Evolutionary conservation across 1,140 invertebrate genomes (phyloP).

Genomic region (Phocides pigmalion): DNA sequence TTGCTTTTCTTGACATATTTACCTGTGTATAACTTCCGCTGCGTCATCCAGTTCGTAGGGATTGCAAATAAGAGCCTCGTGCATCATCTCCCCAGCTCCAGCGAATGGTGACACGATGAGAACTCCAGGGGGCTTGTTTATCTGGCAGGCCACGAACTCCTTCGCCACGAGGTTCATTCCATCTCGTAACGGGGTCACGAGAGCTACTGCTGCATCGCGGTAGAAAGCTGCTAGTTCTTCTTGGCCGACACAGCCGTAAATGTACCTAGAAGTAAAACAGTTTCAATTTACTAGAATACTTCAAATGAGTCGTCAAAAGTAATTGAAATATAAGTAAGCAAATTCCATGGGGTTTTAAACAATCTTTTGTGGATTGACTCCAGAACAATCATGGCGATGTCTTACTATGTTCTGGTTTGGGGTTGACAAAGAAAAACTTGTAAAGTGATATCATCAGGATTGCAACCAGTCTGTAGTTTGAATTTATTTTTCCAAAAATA

Average conservation of each 20-base stretch:
- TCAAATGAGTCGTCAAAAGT: too few relatives aligned
- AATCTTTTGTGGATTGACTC: too few relatives aligned
- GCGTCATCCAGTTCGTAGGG: conserved; percentile 95
- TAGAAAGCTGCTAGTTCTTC: conserved; percentile 94
- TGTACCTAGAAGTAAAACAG: conserved; percentile 85
- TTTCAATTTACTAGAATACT: too few relatives aligned
- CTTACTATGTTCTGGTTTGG: too few relatives aligned
- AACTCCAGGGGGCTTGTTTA: conserved; percentile 93
- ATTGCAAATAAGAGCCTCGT: conserved; percentile 94
- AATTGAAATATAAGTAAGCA: too few relatives aligned
- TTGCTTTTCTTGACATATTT: too few relatives aligned
- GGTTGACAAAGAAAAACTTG: too few relatives aligned
- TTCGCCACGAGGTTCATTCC: conserved; percentile 98
- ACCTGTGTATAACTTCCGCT: conserved; percentile 93
- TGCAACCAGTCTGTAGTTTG: too few relatives aligned
- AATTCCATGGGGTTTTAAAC: too few relatives aligned
- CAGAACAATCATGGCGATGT: too few relatives aligned
- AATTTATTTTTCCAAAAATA: too few relatives aligned
- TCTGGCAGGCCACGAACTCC: conserved; percentile 96
- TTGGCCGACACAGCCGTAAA: conserved; percentile 94
- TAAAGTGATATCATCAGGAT: too few relatives aligned
- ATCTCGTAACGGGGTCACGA: conserved; percentile 94
- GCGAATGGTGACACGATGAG: conserved; percentile 95
- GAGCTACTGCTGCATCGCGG: conserved; percentile 92
- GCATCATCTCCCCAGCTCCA: conserved; percentile 95